Evolutionary conservation across 2,113 vertebrate genomes (phyloP).

Genomic region (Sorex fumeus): DNA sequence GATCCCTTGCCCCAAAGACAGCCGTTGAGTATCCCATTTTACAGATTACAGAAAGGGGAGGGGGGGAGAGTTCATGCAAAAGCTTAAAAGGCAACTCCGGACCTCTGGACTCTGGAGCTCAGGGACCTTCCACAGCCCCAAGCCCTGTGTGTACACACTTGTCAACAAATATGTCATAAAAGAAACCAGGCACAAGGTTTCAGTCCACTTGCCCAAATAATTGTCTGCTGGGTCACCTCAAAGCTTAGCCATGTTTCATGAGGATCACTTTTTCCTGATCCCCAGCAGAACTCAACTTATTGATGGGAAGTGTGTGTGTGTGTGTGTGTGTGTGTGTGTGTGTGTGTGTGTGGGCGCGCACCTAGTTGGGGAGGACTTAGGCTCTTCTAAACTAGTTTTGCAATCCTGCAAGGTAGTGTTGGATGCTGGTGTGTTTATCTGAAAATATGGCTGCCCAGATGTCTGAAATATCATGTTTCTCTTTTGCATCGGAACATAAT

Average conservation of each 20-base stretch:
- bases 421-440: not conserved
- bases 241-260: not conserved
- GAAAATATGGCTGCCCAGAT: not conserved
- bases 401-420: not conserved
- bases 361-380: too few relatives aligned
- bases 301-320: too few relatives aligned
- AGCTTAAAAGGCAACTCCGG: not conserved
- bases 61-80: not conserved
- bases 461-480: not conserved
- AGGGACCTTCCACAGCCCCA: not conserved
- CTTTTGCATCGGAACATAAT: not conserved
- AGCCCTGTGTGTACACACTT: not conserved
- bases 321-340: too few relatives aligned
- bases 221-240: not conserved
- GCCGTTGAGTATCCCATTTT: not conserved
- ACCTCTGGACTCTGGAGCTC: not conserved
- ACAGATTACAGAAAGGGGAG: not conserved
- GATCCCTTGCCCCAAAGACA: not conserved
- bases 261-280: not conserved
- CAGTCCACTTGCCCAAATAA: constrained; percentile 9
- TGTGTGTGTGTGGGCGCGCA: too few relatives aligned
- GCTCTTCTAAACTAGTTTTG: not conserved
- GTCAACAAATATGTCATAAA: constrained; percentile 38
- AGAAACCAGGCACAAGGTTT: not conserved
- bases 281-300: not conserved